These are phyloP conservation scores for Junco hyemalis DNA, from an alignment of 2,113 vertebrate species.

Conservation along the genomic window DNA sequence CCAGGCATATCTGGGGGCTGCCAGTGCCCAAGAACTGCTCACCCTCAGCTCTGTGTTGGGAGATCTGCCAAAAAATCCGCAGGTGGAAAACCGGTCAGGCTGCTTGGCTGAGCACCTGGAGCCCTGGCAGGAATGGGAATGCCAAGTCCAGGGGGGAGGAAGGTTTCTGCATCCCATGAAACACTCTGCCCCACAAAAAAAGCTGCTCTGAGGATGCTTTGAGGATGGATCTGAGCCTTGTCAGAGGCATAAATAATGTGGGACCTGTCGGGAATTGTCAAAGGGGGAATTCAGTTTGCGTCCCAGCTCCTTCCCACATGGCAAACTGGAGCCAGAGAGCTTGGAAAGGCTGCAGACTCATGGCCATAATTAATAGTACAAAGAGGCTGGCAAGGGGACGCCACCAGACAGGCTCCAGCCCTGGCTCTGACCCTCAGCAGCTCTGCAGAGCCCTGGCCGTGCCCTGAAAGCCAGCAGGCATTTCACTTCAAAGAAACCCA, in stretches of 20 bases:
- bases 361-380: neutral
- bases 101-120: neutral
- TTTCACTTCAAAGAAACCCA: neutral
- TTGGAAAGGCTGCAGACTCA: neutral
- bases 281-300: neutral
- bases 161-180: neutral
- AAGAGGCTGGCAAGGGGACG: neutral
- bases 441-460: neutral
- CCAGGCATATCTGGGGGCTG: neutral
- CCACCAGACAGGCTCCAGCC: neutral
- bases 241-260: rapidly evolving
- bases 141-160: neutral
- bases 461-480: neutral
- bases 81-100: neutral
- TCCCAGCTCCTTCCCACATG: neutral
- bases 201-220: neutral
- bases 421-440: neutral
- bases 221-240: rapidly evolving
- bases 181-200: neutral
- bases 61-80: neutral
- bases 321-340: neutral
- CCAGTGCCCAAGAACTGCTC: neutral
- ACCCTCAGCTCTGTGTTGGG: neutral
- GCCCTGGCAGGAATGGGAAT: neutral
- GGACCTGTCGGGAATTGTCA: neutral